Evolutionary conservation across 2,888 invertebrate species (phyloP), one percentile per base, ranked within the genome.

Genomic region (Trissolcus japonicus): DNA sequence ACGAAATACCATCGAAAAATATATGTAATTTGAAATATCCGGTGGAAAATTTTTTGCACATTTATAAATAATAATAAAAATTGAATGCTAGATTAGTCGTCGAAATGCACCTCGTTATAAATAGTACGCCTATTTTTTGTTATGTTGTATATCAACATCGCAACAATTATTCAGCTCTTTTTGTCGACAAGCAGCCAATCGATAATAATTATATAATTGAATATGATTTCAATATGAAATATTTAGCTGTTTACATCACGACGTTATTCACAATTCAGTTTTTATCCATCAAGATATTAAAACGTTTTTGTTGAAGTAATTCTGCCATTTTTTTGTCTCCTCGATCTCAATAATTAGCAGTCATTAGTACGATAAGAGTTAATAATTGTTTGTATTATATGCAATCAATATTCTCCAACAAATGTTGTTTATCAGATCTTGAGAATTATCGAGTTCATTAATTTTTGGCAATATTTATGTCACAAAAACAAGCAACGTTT

Each of bases 181-280:
- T 62, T 11, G 35, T 53, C 41, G 53, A 40, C 35, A 16, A 29
- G 4, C 21, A 56, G 35, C 43, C 54, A 65, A 48, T 60, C 65
- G 19, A 51, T 51, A 71, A 59, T 71, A 72, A 72, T 72, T 65
- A 72, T 72, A 56, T 59, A 59, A 65, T 59, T 59, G 66, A 73
- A 61, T 61, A 66, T 61, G 13, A 66, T 73, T 61, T 60, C 14
- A 56, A 62, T 62, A 46, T 67, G 56, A 74, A 66, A 66, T 66
- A 62, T 67, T 74, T 61, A 48, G 59, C 67, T 74, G 66, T 74
- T 67, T 74, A 74, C 74, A 67, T 46, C 74, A 25, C 17, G 29
- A 7, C 14, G 41, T 67, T 54, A 61, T 61, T 66, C 61, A n/a
- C n/a, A 67, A 67, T 67, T 61, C 56, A 62, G 13, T 74, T 60